phyloP scores from a whole-genome alignment of 2,797 vertebrate genomes.

The Australoheros facetus region DNA sequence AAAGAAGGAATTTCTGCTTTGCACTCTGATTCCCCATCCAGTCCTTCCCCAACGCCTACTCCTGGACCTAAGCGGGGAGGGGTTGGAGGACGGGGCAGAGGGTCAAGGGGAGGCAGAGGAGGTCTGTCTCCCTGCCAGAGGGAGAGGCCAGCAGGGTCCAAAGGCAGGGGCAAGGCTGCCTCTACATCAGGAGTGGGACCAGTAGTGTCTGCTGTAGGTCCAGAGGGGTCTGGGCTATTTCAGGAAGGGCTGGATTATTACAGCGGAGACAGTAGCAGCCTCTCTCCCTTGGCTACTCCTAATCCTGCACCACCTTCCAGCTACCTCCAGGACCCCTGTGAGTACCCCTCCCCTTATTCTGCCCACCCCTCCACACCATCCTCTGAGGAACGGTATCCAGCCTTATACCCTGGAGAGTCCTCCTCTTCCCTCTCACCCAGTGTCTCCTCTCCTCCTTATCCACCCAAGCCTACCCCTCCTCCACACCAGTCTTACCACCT shows the following conservation, averaged over 20 bases:
- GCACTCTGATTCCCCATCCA: slow-evolving; percentile 84
- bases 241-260: slow-evolving; percentile 98
- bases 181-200: slow-evolving; percentile 52
- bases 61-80: slow-evolving; percentile 88
- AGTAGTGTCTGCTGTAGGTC: slow-evolving; percentile 70
- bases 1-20: slow-evolving; percentile 82
- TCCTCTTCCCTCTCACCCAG: slow-evolving; percentile 87
- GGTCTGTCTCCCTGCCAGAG: slow-evolving; percentile 91
- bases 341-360: slow-evolving; percentile 96
- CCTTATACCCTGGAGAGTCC: slow-evolving; percentile 91
- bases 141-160: slow-evolving; percentile 85
- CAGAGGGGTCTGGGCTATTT: slow-evolving; percentile 82
- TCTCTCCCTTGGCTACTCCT: slow-evolving; percentile 93
- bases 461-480: slow-evolving; percentile 81
- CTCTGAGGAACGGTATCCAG: slow-evolving; percentile 93
- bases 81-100: slow-evolving; percentile 85
- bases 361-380: slow-evolving; percentile 97
- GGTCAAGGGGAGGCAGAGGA: slow-evolving; percentile 85
- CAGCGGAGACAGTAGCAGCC: slow-evolving; percentile 97
- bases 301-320: slow-evolving; percentile 77
- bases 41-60: slow-evolving; percentile 81
- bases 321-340: slow-evolving; percentile 92
- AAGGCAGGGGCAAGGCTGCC: slow-evolving; percentile 86
- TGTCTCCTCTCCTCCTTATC: slow-evolving; percentile 89
- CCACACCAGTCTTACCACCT: slow-evolving; percentile 86